Evolutionary conservation across 2,797 vertebrate species (phyloP).

Genomic region (Coendou prehensilis): DNA sequence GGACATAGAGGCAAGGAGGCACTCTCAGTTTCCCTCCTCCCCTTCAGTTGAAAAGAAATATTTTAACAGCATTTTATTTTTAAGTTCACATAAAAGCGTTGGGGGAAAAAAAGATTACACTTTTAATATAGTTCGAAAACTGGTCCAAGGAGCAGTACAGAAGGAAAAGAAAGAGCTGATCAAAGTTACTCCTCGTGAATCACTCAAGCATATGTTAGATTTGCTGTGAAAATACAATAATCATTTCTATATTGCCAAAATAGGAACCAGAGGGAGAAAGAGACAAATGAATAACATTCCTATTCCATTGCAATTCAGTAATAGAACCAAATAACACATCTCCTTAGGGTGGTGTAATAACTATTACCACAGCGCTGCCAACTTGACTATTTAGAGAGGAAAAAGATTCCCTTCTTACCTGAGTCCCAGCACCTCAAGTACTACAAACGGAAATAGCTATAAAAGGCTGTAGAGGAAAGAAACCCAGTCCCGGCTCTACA

Average conservation of each 20-base stretch:
- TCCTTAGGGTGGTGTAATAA: background rate
- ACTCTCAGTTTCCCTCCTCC: background rate
- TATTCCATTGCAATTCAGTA: background rate
- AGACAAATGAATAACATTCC: background rate
- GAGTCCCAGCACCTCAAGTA: background rate
- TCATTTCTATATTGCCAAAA: constrained; percentile 42
- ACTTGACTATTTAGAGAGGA: background rate
- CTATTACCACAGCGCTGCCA: background rate
- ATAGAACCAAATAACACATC: background rate
- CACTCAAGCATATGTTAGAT: background rate
- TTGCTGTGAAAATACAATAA: background rate
- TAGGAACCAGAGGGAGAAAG: background rate
- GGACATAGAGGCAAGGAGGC: background rate
- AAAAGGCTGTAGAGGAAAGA: background rate
- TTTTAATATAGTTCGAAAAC: background rate
- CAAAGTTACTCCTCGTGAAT: background rate
- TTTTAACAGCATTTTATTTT: background rate
- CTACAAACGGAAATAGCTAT: background rate
- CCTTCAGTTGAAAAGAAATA: background rate
- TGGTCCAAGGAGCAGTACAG: background rate
- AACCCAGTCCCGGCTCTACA: background rate
- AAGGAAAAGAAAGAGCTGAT: background rate
- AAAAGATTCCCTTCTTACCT: background rate
- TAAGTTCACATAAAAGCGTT: background rate
- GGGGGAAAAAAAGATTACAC: background rate